These are phyloP conservation scores for Cygnus buccinator DNA, from an alignment of 2,113 vertebrate species.

Conservation along the genomic window DNA sequence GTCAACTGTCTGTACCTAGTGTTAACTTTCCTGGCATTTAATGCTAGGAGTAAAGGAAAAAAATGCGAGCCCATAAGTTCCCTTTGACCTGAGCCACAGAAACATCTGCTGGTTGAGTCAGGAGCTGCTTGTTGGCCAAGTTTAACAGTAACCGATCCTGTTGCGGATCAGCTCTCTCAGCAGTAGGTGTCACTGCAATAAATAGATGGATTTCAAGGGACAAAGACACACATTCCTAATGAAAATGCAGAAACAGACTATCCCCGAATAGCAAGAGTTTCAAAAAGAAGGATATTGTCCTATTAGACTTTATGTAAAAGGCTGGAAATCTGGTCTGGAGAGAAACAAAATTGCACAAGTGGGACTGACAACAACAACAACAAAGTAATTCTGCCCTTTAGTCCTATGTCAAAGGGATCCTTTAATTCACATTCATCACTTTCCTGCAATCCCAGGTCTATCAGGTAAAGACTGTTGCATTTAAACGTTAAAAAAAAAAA, in stretches of 20 bases:
- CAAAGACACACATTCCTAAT: conserved; percentile 36
- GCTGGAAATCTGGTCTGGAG: neutral
- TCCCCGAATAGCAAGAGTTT: neutral
- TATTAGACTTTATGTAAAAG: neutral
- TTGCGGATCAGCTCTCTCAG: conserved; percentile 72
- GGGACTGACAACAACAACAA: conserved; percentile 8
- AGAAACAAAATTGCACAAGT: neutral
- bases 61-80: conserved; percentile 28
- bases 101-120: conserved; percentile 70
- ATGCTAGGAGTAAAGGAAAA: conserved; percentile 44
- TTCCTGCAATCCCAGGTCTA: conserved; percentile 40
- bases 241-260: conserved; percentile 48
- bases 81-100: conserved; percentile 65
- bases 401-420: conserved; percentile 29
- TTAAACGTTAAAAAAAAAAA: neutral
- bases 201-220: conserved; percentile 70
- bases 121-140: conserved; percentile 55
- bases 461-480: conserved; percentile 37
- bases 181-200: conserved; percentile 69
- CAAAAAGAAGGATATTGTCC: neutral
- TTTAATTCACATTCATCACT: conserved; percentile 58
- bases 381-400: conserved; percentile 21
- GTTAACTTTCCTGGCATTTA: conserved; percentile 52
- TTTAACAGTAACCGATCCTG: conserved; percentile 66
- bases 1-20: conserved; percentile 61